Base-by-base conservation (phyloP, 2,113 vertebrate genomes). In the Chamaea fasciata region DNA sequence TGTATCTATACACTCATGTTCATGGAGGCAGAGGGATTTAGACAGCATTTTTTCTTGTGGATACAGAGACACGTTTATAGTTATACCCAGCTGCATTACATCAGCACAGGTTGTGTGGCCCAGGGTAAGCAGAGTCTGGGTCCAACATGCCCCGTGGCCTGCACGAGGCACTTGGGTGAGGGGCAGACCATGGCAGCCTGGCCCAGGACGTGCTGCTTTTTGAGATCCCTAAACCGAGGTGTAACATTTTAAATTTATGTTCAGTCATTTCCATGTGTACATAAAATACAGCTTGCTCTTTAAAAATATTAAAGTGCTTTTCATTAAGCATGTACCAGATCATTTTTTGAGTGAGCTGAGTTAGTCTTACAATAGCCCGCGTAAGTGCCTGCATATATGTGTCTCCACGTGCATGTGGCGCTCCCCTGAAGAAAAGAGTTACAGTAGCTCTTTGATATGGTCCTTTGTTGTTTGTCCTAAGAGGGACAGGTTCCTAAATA, bases 311-410 rank as follows among this genome's bases (percentile, higher is more conserved):
- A 4, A 67, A 86, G 33, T 1, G 0, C 22, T 80, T 95, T 92
- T 55, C 63, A 37, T 63, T 50, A 46, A 44, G 59, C 28, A 8
- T 44, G 50, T 74, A 47, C 15, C 22, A 37, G 67, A 67, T 53
- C 39, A 23, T 83, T 70, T 64, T 75, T n/a, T 33, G 22, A 44
- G 13, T 68, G 67, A 55, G 50, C 63, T 63, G 75, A 46, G 41
- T 69, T 79, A 47, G 21, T 69, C 65, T 60, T 39, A 17, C 21
- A 11, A 1, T 46, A 46, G 39, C n/a, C 63, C 69, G 30, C 10
- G 8, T 9, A 19, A 0, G 0, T 64, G 42, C 28, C 42, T 65
- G 42, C 21, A 28, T 65, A 2, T 7, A 8, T 59, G 31, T 15
- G 17, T 55, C 47, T 92, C 24, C 56, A 13, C 42, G 4, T 5